phyloP scores from a whole-genome alignment of 1,140 invertebrate species.

The Grapholita molesta region DNA sequence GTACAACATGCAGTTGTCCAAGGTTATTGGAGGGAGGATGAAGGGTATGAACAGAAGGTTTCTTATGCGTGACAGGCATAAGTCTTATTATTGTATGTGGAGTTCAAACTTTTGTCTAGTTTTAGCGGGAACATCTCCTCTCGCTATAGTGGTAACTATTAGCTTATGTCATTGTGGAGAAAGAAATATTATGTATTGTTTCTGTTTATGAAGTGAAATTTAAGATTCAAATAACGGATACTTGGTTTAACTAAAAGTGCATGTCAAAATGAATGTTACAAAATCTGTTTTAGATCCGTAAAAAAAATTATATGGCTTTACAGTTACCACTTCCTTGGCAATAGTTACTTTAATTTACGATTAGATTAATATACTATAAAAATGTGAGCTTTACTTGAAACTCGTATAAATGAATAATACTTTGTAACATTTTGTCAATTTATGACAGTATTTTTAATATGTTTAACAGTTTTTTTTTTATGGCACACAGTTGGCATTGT shows the following conservation, averaged over 20 bases:
- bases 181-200: too few species aligned
- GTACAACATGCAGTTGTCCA: constrained; percentile 33
- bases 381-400: too few species aligned
- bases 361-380: too few species aligned
- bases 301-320: not conserved
- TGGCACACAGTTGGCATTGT: too few species aligned
- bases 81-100: not conserved
- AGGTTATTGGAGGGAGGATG: constrained; percentile 59
- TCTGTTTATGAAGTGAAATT: too few species aligned
- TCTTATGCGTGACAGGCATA: constrained; percentile 45
- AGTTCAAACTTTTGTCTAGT: not conserved
- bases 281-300: too few species aligned
- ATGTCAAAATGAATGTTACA: not conserved
- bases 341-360: not conserved
- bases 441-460: not conserved
- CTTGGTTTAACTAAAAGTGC: too few species aligned
- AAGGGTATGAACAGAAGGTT: constrained; percentile 66
- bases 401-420: too few species aligned
- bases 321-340: not conserved
- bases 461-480: not conserved
- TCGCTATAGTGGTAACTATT: not conserved
- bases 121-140: not conserved
- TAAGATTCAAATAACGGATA: too few species aligned
- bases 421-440: not conserved
- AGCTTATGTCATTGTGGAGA: too few species aligned